Conservation (phyloP, 2,888 invertebrate genomes). For the Sphinx pinastri region DNA sequence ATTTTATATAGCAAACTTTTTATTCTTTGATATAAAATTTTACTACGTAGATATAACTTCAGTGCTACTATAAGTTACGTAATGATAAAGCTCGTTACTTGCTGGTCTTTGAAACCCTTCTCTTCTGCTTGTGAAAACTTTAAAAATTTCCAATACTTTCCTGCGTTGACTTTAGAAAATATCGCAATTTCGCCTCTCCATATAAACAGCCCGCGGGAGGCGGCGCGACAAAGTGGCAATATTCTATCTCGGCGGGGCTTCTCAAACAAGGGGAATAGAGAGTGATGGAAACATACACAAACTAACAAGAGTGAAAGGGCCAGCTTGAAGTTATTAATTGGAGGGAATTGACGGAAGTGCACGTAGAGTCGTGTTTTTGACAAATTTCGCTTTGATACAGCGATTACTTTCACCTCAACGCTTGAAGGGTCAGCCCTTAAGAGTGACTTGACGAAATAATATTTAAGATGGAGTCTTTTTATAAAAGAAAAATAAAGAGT, state of each 20-base stretch:
- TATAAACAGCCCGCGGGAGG: constrained; percentile 75
- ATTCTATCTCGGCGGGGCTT: constrained; percentile 81
- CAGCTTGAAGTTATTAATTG: constrained; percentile 76
- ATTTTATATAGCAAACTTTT: no score
- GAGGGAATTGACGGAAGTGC: constrained; percentile 82
- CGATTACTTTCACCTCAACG: constrained; percentile 81
- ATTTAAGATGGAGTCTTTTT: constrained; percentile 50
- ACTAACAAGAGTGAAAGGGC: constrained; percentile 50
- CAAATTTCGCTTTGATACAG: constrained; percentile 83
- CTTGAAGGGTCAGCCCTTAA: constrained; percentile 66
- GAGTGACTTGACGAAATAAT: constrained; percentile 56
- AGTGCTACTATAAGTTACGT: background rate
- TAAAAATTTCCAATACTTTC: constrained; percentile 66
- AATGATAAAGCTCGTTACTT: background rate
- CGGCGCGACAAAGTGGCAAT: constrained; percentile 82
- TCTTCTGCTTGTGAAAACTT: constrained; percentile 50
- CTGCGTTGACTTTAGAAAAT: constrained; percentile 62
- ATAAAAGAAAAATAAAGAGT: constrained; percentile 45
- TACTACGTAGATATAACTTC: background rate
- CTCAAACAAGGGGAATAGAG: constrained; percentile 79
- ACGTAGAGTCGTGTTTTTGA: constrained; percentile 80
- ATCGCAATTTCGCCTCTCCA: constrained; percentile 75
- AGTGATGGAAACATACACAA: constrained; percentile 49
- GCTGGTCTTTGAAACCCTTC: constrained; percentile 33
- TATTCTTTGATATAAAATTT: background rate